Base-by-base conservation (phyloP, 2,113 vertebrate genomes). In the Sphyrna mokarran region DNA sequence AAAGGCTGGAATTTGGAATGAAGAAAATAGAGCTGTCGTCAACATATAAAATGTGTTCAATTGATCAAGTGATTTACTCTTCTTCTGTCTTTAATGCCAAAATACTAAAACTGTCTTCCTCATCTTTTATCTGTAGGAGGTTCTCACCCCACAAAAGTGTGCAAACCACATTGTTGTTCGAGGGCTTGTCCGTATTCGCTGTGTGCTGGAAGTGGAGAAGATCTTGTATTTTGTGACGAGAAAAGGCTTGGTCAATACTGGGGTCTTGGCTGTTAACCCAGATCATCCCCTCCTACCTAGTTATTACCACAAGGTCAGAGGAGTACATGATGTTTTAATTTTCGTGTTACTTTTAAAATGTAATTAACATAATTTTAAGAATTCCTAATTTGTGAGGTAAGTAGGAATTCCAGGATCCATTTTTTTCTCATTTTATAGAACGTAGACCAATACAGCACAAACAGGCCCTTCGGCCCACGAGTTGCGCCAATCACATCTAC, bases 231-330 rank as follows among this genome's bases (percentile, higher is more conserved):
- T 99, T 96, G 99, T 99, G 98, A 99, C 98, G 8, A 98, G 99
- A 86, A 99, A 99, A 97, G 99, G 99, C 16, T 97, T 99, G 94
- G 98, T 99, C 97, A 99, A 99, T 96, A 99, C 99, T 0, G 99
- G 99, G 0, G 98, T 98, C 33, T 97, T 99, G 96, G 97, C 97
- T 0, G 98, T 98, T 95, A 96, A 96, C 63, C 69, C 96, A 7
- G 98, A 97, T 96, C 97, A 97, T 95, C 98, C 97, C 33, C 98
- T 99, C 85, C 98, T 99, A 95, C 98, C 98, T 8, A 98, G 98
- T 72, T 97, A 98, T 33, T 98, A 98, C 96, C 97, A 97, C 97
- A 97, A 97, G 13, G 99, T 99, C 97, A 97, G 99, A 89, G 37
- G 48, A 70, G 23, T 66, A 29, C 26, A 54, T 83, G 29, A n/a